These are phyloP conservation scores for Megalonaias nervosa DNA, from an alignment of 1,140 invertebrate species.

Conservation along the genomic window DNA sequence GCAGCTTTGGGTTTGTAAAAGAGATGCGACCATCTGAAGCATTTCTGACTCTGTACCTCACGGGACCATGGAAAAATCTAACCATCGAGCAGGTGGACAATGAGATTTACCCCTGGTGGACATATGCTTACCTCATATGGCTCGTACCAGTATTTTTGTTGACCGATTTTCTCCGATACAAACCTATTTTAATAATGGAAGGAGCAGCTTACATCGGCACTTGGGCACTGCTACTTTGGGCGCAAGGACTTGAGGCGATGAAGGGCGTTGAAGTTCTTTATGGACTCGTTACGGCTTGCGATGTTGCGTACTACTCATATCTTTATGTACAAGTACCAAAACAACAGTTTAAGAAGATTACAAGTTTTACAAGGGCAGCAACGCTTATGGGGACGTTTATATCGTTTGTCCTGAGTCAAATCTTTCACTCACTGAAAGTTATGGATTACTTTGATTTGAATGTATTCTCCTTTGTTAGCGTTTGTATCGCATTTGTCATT, in stretches of 20 bases:
- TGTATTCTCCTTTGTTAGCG: conserved; percentile 80
- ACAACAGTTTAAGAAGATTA: conserved; percentile 83
- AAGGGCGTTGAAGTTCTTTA: conserved; percentile 78
- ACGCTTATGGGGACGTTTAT: conserved; percentile 82
- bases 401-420: conserved; percentile 79
- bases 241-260: conserved; percentile 75
- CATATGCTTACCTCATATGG: conserved; percentile 83
- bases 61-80: conserved; percentile 80
- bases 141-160: conserved; percentile 84
- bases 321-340: conserved; percentile 92
- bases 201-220: conserved; percentile 78
- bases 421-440: conserved; percentile 76
- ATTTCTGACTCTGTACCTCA: conserved; percentile 84
- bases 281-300: conserved; percentile 88
- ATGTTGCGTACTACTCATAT: conserved; percentile 94
- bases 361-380: conserved; percentile 83
- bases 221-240: conserved; percentile 83
- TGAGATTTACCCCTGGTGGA: conserved; percentile 86
- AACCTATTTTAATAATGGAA: conserved; percentile 86
- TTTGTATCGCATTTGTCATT: conserved; percentile 82
- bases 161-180: conserved; percentile 88
- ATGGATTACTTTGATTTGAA: conserved; percentile 81
- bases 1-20: conserved; percentile 84
- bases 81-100: conserved; percentile 80
- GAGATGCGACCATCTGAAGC: conserved; percentile 88